Percentiles rank a stretch among this genome's conserved stretches.
These are phyloP conservation scores for Hydrozoanthus tunicans DNA, from an alignment of 64 coral and sea anemone species.

Conservation along the genomic window DNA sequence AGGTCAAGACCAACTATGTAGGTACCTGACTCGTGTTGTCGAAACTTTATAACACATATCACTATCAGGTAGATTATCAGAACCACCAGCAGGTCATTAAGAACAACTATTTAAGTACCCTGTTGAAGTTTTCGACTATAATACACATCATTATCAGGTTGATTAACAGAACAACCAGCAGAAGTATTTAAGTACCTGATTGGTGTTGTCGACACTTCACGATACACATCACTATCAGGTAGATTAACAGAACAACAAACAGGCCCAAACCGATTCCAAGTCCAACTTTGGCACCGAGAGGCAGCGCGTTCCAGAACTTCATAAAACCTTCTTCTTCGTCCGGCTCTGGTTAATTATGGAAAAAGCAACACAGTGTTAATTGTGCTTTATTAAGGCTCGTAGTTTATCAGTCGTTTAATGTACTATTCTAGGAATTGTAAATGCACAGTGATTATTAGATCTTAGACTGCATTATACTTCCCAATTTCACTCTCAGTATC, in stretches of 20 bases:
- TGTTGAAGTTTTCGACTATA: no score
- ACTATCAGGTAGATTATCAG: neutral
- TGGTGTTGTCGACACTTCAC: constrained; percentile 17
- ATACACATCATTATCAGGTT: no score
- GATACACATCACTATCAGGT: constrained; percentile 25
- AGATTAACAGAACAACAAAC: neutral
- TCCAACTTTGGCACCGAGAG: constrained; percentile 33
- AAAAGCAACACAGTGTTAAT: neutral
- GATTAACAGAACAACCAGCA: no score
- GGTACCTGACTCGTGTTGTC: no score
- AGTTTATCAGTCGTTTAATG: no score
- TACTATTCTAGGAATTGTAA: no score
- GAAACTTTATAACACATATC: no score
- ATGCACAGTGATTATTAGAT: no score
- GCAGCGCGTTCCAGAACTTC: constrained; percentile 38
- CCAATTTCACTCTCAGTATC: no score
- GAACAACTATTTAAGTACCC: neutral
- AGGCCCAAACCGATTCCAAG: neutral
- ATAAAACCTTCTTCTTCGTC: constrained; percentile 12
- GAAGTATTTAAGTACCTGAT: constrained; percentile 4
- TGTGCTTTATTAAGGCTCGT: neutral
- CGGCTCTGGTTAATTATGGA: neutral
- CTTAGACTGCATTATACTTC: no score
- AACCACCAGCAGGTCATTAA: no score
- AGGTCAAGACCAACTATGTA: no score